phyloP scores from a whole-genome alignment of 2,888 invertebrate species.

The Patella depressa region DNA sequence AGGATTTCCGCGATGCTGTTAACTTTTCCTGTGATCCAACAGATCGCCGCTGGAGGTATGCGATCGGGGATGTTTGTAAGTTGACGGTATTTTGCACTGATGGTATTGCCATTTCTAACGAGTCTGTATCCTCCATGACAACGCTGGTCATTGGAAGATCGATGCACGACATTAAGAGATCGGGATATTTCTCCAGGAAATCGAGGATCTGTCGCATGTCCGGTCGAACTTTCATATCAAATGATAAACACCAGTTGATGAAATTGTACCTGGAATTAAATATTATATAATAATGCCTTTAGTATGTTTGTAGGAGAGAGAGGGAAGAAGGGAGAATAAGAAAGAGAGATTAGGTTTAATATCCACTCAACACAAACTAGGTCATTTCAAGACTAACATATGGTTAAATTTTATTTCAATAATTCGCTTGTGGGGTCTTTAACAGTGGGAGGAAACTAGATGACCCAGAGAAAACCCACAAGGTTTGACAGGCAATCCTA shows the following conservation, averaged over 20 bases:
- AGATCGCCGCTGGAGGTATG: constrained; percentile 23
- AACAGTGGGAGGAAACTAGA: no score
- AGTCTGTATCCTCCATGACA: constrained; percentile 79
- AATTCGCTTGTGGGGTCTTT: no score
- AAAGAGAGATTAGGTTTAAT: no score
- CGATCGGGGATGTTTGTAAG: constrained; percentile 32
- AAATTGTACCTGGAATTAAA: constrained; percentile 78
- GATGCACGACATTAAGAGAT: constrained; percentile 83
- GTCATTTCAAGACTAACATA: no score
- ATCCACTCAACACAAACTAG: no score
- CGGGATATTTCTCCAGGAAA: constrained; percentile 83
- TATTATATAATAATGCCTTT: constrained; percentile 6
- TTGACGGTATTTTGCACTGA: constrained; percentile 54
- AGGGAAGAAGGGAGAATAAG: no score
- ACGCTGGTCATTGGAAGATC: constrained; percentile 82
- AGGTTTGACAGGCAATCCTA: no score
- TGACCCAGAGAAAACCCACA: no score
- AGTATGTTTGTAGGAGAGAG: no score
- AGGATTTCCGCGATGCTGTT: background rate
- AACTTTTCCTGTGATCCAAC: constrained; percentile 17
- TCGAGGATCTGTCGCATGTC: constrained; percentile 85
- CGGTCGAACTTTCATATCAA: constrained; percentile 80
- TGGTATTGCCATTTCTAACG: constrained; percentile 72
- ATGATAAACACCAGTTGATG: constrained; percentile 85
- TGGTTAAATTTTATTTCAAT: no score